Base-by-base conservation (phyloP, 2,113 vertebrate species). In the Natator depressus region DNA sequence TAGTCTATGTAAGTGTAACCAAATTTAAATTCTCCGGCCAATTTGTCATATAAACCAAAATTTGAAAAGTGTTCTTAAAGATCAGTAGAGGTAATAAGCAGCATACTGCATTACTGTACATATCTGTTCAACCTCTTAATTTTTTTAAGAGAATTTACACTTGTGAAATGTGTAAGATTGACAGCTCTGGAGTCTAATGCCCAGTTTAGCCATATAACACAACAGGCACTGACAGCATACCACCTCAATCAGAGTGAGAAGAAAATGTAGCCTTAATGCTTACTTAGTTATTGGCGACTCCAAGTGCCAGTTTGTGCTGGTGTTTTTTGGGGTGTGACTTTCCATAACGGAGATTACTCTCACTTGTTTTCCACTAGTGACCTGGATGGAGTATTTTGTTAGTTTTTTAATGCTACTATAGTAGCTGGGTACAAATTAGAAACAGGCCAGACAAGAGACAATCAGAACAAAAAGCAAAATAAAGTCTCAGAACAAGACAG, bases 381-480 rank as follows among this genome's bases (percentile, higher is more conserved):
- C 65, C 65, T 69, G 65, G 8, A 46, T 76, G 42, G 72, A 46
- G 10, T 76, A 76, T 76, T 76, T 27, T 47, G 9, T 25, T 25
- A 76, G 42, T 94, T 93, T 90, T 49, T 75, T 72, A 91, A 9
- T 62, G 59, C 38, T 80, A 85, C 69, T 94, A 46, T 3, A 89
- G 75, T 42, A 85, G 65, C 35, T 20, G 42, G 42, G 90, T 47
- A 75, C 10, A 91, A 92, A 24, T 85, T 75, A 87, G 54, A 38
- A 90, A 46, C 8, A 93, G 8, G 59, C 13, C 53, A 88, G 65
- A 22, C 38, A 85, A 80, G 75, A 90, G 54, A 20, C 55, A 87
- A 82, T 19, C 29, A 50, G 85, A 16, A 90, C 9, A 92, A 88
- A 51, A 46, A 6, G 46, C 91, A 90, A 54, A 55, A 3, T 62